Conservation (phyloP, 2,888 invertebrate species). For the Agonopterix alstromeriana region DNA sequence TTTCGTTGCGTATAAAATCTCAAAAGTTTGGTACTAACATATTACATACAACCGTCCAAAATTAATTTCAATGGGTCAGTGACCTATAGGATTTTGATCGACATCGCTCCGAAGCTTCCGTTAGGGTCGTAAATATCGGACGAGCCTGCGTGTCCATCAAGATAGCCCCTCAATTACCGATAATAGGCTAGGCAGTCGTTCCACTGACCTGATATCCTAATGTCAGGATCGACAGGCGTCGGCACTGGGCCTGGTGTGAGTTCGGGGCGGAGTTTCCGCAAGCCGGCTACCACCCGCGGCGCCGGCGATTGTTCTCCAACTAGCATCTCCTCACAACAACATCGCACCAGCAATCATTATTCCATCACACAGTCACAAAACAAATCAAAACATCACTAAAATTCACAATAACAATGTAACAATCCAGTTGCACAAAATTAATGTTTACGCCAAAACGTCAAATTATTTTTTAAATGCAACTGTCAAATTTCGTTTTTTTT, state of each 20-base stretch:
- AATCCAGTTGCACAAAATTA: conserved; percentile 13
- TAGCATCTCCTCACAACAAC: conserved; percentile 64
- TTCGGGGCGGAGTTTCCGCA: conserved; percentile 67
- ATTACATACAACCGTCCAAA: too few species aligned
- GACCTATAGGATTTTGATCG: too few species aligned
- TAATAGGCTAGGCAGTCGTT: too few species aligned
- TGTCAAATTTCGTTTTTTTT: conserved; percentile 53
- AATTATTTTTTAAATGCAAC: conserved; percentile 24
- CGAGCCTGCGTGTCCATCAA: too few species aligned
- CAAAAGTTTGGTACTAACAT: too few species aligned
- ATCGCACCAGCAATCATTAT: conserved; percentile 39
- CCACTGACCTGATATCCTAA: conserved; percentile 62
- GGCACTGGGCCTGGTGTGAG: conserved; percentile 62
- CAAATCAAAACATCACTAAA: conserved; percentile 28
- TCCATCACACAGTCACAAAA: conserved; percentile 15
- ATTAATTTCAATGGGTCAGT: too few species aligned
- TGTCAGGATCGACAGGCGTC: conserved; percentile 59
- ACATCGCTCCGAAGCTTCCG: too few species aligned
- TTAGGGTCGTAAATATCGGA: too few species aligned
- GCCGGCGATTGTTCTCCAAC: conserved; percentile 72
- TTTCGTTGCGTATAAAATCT: too few species aligned
- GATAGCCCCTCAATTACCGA: too few species aligned
- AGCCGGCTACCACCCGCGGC: conserved; percentile 72
- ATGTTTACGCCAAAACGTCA: conserved; percentile 3
- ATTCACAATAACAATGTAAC: conserved; percentile 16